Evolutionary conservation across 2,797 vertebrate species (phyloP).

Genomic region (Meriones psammophilus): DNA sequence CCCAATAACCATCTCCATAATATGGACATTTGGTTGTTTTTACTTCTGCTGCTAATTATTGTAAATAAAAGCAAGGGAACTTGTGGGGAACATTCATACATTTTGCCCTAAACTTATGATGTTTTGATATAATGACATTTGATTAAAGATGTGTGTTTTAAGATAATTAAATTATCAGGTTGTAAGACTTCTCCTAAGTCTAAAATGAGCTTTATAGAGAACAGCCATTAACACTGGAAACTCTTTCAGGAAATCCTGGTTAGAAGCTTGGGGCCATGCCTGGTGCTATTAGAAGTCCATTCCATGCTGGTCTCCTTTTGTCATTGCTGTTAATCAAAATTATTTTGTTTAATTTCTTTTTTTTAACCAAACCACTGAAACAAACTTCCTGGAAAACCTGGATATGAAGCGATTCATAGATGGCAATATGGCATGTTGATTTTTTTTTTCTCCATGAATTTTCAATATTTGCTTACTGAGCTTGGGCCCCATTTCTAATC

Average conservation of each 20-base stretch:
- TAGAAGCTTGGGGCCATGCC: neutral
- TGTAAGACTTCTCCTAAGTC: neutral
- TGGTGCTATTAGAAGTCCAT: neutral
- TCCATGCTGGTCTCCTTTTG: neutral
- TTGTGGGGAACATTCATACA: neutral
- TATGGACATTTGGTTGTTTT: neutral
- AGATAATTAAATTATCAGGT: neutral
- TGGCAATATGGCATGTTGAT: neutral
- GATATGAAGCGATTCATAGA: neutral
- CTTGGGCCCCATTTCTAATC: neutral
- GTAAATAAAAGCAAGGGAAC: neutral
- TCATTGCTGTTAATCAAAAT: neutral
- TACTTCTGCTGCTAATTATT: neutral
- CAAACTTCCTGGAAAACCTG: neutral
- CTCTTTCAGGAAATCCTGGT: no score
- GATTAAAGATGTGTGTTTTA: neutral
- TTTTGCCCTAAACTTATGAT: neutral
- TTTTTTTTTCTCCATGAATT: neutral
- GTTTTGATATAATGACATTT: neutral
- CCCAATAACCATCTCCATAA: neutral
- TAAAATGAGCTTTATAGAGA: neutral
- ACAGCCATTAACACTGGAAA: neutral
- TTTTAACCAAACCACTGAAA: neutral
- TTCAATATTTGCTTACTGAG: neutral
- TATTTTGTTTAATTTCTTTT: neutral